Conservation (phyloP, 2,113 vertebrate genomes). For the Chaetodon trifascialis region DNA sequence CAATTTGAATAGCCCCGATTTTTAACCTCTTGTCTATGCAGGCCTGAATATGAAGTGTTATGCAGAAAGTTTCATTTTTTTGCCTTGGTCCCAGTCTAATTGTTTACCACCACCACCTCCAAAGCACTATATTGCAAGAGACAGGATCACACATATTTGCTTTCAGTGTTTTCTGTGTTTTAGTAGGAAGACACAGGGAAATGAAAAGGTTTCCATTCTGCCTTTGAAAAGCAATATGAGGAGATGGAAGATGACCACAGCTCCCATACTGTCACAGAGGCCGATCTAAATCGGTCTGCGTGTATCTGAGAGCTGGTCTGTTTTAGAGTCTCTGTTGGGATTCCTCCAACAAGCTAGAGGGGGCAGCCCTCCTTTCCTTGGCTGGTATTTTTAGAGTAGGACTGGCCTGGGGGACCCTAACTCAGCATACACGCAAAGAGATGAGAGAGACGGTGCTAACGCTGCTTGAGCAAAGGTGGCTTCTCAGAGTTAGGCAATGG, state of each 20-base stretch:
- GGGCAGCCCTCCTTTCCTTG: conserved; percentile 76
- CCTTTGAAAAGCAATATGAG: conserved; percentile 38
- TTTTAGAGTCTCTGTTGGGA: conserved; percentile 74
- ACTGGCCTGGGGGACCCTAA: conserved; percentile 77
- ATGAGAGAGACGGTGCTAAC: conserved; percentile 51
- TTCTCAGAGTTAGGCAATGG: conserved; percentile 48
- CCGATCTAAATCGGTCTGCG: conserved; percentile 73
- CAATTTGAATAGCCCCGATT: not conserved
- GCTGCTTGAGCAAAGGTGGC: conserved; percentile 60
- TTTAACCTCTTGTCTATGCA: conserved; percentile 12
- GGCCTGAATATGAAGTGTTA: not conserved
- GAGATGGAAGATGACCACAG: conserved; percentile 46
- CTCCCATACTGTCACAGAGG: conserved; percentile 60
- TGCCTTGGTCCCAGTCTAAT: not conserved
- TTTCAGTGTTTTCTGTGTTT: not conserved
- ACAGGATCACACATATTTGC: not conserved
- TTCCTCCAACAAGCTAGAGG: conserved; percentile 68
- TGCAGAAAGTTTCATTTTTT: not conserved
- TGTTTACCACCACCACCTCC: not conserved
- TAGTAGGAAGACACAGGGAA: not conserved
- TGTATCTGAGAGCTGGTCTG: conserved; percentile 61
- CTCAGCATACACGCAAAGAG: conserved; percentile 61
- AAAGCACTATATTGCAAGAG: not conserved
- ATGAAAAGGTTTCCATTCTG: not conserved
- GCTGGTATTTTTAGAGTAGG: conserved; percentile 79